A percentile compares a stretch with the other conserved stretches of the same genome.
Conservation (phyloP, 2,113 vertebrate genomes). For the Pampusana beccarii region DNA sequence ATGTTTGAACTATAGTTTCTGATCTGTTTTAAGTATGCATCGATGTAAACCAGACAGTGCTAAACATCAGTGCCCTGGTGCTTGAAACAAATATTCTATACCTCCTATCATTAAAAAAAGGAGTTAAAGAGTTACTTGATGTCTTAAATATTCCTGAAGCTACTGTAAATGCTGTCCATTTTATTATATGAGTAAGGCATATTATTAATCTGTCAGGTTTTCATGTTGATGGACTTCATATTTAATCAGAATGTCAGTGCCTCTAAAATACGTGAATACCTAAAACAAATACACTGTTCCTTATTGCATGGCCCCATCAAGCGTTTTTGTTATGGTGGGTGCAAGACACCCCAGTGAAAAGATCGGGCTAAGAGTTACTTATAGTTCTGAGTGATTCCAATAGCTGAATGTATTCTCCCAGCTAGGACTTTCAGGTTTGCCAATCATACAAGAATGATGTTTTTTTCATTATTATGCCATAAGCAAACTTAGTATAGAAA, state of each 20-base stretch:
- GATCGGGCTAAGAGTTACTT: neutral
- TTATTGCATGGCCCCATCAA: neutral
- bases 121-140: neutral
- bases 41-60: neutral
- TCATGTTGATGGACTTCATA: neutral
- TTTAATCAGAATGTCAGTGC: neutral
- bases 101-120: neutral
- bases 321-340: neutral
- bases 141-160: neutral
- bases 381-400: neutral
- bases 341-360: neutral
- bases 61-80: neutral
- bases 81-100: neutral
- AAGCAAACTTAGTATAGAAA: neutral
- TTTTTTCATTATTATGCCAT: neutral
- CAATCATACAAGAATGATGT: neutral
- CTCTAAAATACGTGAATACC: neutral
- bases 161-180: neutral
- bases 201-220: neutral
- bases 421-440: neutral
- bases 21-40: neutral
- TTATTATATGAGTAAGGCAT: neutral
- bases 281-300: neutral
- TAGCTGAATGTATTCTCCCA: neutral
- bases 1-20: conserved; percentile 19